These are phyloP conservation scores for Periophthalmodon schlosseri DNA, from an alignment of 2,113 vertebrate genomes.

Conservation along the genomic window DNA sequence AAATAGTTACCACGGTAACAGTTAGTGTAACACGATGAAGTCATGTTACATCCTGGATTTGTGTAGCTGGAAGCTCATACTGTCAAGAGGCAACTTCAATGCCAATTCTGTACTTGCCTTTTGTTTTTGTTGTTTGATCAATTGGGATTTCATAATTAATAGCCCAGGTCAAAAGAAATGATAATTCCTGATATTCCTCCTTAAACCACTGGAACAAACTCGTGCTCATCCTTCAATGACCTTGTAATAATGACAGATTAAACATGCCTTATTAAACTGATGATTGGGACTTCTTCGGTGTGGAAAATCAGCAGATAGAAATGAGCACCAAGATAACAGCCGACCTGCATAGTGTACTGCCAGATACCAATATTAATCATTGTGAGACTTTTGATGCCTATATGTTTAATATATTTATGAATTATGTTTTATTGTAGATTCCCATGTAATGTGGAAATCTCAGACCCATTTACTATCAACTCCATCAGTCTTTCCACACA, in stretches of 20 bases:
- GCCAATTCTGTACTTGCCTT: neutral
- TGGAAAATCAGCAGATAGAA: neutral
- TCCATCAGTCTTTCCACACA: neutral
- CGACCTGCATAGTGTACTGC: neutral
- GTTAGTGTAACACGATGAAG: slow-evolving; percentile 13
- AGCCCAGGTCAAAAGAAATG: neutral
- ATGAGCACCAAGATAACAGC: neutral
- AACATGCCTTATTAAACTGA: neutral
- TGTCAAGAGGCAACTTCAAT: neutral
- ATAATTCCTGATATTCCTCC: neutral
- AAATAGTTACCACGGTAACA: slow-evolving; percentile 55
- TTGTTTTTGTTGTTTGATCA: neutral
- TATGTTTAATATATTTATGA: neutral
- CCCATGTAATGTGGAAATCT: too few relatives aligned
- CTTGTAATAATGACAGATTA: neutral
- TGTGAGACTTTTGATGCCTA: neutral
- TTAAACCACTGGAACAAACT: neutral
- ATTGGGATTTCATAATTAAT: neutral
- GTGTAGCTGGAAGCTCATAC: neutral
- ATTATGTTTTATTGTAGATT: neutral
- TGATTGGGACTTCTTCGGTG: neutral
- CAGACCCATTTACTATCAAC: neutral
- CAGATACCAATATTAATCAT: neutral
- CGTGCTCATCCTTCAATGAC: neutral
- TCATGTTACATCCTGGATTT: slow-evolving; percentile 28